Conservation (phyloP, 1,140 invertebrate species). For the Drosophila mayri region DNA sequence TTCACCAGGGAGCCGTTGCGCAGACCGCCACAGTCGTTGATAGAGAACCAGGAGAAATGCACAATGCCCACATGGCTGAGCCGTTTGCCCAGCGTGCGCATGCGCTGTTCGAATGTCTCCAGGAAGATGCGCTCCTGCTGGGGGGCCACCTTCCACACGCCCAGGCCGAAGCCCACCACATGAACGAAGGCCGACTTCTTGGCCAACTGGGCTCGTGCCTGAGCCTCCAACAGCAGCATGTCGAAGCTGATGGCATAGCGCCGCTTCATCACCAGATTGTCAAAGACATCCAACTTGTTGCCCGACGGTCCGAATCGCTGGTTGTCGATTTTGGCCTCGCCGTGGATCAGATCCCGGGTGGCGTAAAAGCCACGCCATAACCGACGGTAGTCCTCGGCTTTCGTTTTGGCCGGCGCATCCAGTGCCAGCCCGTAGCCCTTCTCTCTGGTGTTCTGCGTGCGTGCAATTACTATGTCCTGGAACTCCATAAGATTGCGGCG, state of each 20-base stretch:
- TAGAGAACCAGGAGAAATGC: slow-evolving; percentile 80
- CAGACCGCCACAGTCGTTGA: slow-evolving; percentile 48
- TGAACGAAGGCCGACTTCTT: slow-evolving; percentile 71
- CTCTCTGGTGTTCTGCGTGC: slow-evolving; percentile 85
- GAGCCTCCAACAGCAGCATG: slow-evolving; percentile 65
- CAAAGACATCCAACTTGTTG: slow-evolving; percentile 69
- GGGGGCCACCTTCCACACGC: slow-evolving; percentile 73
- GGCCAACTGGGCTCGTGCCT: slow-evolving; percentile 43
- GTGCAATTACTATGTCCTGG: slow-evolving; percentile 86
- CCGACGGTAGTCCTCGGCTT: slow-evolving; percentile 56
- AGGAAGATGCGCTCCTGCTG: slow-evolving; percentile 83
- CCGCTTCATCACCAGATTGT: slow-evolving; percentile 78
- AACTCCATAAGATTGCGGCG: slow-evolving; percentile 86
- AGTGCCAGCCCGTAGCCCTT: slow-evolving; percentile 84
- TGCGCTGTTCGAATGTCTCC: slow-evolving; percentile 75
- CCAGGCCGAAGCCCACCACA: slow-evolving; percentile 80
- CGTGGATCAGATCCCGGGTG: slow-evolving; percentile 48
- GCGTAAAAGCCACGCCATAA: slow-evolving; percentile 73
- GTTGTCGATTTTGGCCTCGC: slow-evolving; percentile 45
- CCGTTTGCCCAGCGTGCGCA: slow-evolving; percentile 51
- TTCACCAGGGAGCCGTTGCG: slow-evolving; percentile 54
- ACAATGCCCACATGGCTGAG: slow-evolving; percentile 69
- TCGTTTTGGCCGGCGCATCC: slow-evolving; percentile 14
- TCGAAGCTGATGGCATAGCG: slow-evolving; percentile 80
- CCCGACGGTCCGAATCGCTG: slow-evolving; percentile 55